phyloP scores from a whole-genome alignment of 92 coral and sea anemone genomes.

The Ricordea florida region DNA sequence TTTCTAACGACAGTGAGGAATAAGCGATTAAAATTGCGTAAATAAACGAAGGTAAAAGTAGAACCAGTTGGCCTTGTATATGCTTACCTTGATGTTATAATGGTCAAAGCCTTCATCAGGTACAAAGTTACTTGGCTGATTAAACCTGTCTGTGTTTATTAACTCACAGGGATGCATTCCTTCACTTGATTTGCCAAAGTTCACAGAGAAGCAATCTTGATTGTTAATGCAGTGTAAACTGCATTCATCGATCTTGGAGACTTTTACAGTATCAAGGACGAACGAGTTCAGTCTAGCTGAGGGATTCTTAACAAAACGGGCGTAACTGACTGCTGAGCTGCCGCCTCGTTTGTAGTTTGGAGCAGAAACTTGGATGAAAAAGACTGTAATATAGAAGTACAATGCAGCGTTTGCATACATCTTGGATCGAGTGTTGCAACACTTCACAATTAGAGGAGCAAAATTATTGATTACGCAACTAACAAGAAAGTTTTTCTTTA shows the following conservation, averaged over 20 bases:
- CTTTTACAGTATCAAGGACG: not conserved
- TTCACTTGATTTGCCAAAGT: not conserved
- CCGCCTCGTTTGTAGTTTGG: not conserved
- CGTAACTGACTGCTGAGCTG: not conserved
- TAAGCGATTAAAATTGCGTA: not conserved
- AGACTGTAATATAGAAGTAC: too few species aligned
- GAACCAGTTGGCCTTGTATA: not conserved
- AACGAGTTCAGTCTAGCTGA: not conserved
- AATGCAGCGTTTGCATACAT: too few species aligned
- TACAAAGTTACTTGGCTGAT: not conserved
- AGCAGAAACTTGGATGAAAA: too few species aligned
- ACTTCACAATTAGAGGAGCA: too few species aligned
- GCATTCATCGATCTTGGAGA: not conserved
- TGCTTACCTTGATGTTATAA: slow-evolving; percentile 17
- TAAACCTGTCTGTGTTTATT: slow-evolving; percentile 22
- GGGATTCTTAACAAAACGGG: not conserved
- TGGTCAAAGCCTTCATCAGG: slow-evolving; percentile 1
- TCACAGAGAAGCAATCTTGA: slow-evolving; percentile 16
- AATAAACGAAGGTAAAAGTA: not conserved
- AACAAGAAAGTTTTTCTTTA: too few species aligned
- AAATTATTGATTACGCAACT: too few species aligned
- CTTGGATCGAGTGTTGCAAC: too few species aligned
- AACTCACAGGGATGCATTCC: slow-evolving; percentile 15
- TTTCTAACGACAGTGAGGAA: not conserved
- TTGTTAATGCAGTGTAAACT: not conserved